Conservation (phyloP, 1,140 invertebrate genomes). For the Aphaenogaster rudis region DNA sequence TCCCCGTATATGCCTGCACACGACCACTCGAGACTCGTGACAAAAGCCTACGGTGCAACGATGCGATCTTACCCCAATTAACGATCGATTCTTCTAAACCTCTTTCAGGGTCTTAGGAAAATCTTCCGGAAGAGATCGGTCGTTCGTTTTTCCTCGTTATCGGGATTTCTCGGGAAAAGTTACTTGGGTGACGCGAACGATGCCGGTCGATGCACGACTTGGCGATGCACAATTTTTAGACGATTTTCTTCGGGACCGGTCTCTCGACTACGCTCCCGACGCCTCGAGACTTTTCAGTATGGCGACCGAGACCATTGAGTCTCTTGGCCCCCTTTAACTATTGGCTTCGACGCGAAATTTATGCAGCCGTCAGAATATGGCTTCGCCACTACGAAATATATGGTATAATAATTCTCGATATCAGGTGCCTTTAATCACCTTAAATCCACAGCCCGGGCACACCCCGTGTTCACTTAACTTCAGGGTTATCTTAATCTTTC, state of each 20-base stretch:
- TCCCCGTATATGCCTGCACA: slow-evolving; percentile 37
- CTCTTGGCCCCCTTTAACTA: slow-evolving; percentile 29
- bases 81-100: slow-evolving; percentile 15
- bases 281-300: slow-evolving; percentile 40
- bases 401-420: slow-evolving; percentile 87
- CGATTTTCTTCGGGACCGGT: neutral
- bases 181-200: neutral
- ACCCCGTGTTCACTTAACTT: slow-evolving; percentile 85
- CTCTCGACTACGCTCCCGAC: neutral
- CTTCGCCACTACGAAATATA: slow-evolving; percentile 83
- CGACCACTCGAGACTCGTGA: slow-evolving; percentile 66
- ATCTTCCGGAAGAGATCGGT: slow-evolving; percentile 27
- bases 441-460: slow-evolving; percentile 86
- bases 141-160: slow-evolving; percentile 21
- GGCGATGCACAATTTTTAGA: slow-evolving; percentile 1
- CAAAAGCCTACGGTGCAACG: slow-evolving; percentile 56
- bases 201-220: neutral
- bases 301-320: neutral
- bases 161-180: neutral
- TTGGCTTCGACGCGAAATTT: slow-evolving; percentile 71
- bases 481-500: slow-evolving; percentile 87
- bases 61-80: slow-evolving; percentile 72
- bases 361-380: slow-evolving; percentile 80
- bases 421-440: slow-evolving; percentile 87
- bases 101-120: neutral